Evolutionary conservation across 2,113 vertebrate genomes (phyloP), one percentile per base, ranked within the genome.

Genomic region (Perccottus glenii): DNA sequence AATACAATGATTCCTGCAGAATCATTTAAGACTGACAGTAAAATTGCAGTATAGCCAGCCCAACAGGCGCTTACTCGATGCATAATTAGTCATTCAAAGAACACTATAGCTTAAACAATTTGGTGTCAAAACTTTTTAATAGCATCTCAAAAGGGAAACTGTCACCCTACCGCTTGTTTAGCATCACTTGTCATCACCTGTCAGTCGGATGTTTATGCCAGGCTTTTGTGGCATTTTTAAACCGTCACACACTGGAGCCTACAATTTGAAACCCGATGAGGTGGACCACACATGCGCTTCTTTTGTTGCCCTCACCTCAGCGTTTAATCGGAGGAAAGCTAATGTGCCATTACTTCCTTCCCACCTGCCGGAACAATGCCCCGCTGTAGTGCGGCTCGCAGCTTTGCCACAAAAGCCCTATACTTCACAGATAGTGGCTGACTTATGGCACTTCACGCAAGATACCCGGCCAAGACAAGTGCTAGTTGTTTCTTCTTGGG

Each of bases 51-150:
- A 51, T 52, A 9, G 33, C 52, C 52, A 14, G 33, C 52, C 12
- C 52, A 55, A 55, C 52, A 55, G 52, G 52, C 52, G n/a, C 32
- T 11, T 53, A 52, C 11, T 64, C 48, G 6, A 38, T 57, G 9
- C 14, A 40, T 60, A 67, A 67, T 57, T 62, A 67, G 7, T 42
- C 11, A 14, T 32, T 12, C 10, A 53, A 60, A 64, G 57, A n/a
- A 42, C 64, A 72, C 45, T 60, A 6, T 60, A 11, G 43, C 58
- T 60, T 46, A 45, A 45, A 43, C 27, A 64, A 64, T 59, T 52
- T 50, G 27, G 10, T 6, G 4, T 15, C 43, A 36, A 65, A 57
- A 47, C 19, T 60, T 44, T 57, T 59, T 55, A 55, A 55, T 55
- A 9, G 52, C 52, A 36, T 6, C 2, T 58, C 40, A 15, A 48